Conservation (phyloP, 2,797 vertebrate genomes). For the Luscinia luscinia region DNA sequence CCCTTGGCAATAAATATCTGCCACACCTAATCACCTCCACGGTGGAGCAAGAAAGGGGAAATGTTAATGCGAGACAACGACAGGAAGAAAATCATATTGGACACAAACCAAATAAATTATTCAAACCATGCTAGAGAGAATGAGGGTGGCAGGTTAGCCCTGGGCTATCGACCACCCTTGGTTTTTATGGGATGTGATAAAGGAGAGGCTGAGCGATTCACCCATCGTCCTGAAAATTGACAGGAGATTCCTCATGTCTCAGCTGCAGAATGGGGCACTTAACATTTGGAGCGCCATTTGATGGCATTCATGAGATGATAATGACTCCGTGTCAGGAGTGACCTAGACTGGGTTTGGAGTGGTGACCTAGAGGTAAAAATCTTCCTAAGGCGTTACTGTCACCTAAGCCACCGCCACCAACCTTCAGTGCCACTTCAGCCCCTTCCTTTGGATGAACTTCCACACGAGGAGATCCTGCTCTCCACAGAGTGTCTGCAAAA, state of each 20-base stretch:
- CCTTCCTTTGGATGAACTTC: background rate
- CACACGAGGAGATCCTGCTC: background rate
- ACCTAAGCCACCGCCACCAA: background rate
- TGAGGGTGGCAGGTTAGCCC: background rate
- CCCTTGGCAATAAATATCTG: background rate
- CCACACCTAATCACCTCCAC: background rate
- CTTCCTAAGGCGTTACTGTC: background rate
- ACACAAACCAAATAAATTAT: background rate
- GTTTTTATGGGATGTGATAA: background rate
- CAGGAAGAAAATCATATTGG: background rate
- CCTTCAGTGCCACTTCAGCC: background rate
- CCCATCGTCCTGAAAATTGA: background rate
- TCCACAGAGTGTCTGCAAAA: background rate
- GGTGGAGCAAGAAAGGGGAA: background rate
- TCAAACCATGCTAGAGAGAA: background rate
- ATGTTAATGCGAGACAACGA: background rate
- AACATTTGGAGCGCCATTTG: constrained; percentile 34
- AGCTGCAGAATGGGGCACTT: background rate
- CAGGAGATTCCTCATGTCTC: background rate
- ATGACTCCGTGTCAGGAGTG: background rate
- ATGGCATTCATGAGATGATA: background rate
- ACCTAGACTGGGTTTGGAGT: background rate
- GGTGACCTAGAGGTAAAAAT: background rate
- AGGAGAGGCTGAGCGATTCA: background rate
- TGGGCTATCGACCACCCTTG: background rate